These are phyloP conservation scores for Lepus oiostolus DNA, from an alignment of 2,797 vertebrate genomes.

Conservation along the genomic window DNA sequence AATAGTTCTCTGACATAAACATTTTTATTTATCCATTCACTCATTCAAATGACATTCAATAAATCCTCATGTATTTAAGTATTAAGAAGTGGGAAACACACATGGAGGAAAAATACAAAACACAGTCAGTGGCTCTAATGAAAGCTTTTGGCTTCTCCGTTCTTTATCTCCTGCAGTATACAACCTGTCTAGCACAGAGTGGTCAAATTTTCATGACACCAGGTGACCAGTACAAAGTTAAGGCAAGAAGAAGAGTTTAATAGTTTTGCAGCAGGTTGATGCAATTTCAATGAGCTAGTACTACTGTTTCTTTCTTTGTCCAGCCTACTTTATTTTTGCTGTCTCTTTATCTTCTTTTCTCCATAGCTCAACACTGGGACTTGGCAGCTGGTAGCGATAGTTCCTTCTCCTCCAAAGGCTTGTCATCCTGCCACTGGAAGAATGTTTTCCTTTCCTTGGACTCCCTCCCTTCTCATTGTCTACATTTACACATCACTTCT, in stretches of 20 bases:
- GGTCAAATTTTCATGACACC: not conserved
- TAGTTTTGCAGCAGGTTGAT: not conserved
- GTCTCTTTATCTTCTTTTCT: not conserved
- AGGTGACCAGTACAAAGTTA: not conserved
- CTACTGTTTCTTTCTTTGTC: conserved; percentile 16
- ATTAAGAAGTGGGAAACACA: conserved; percentile 21
- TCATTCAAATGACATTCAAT: conserved; percentile 14
- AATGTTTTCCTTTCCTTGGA: not conserved
- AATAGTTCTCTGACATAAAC: conserved; percentile 24
- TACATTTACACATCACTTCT: not conserved
- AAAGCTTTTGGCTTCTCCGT: not conserved
- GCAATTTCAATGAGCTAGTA: not conserved
- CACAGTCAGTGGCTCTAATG: not conserved
- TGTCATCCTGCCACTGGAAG: not conserved
- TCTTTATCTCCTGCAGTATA: not conserved
- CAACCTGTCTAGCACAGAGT: not conserved
- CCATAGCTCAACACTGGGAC: not conserved
- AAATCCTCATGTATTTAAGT: conserved; percentile 14
- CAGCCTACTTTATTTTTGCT: not conserved
- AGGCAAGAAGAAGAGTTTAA: not conserved
- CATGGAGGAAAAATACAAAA: not conserved
- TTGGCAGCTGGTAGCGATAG: not conserved
- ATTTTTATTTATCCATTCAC: not conserved
- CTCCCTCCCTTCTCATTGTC: not conserved
- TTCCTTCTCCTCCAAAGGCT: not conserved